Evolutionary conservation across 2,113 vertebrate species (phyloP).

Genomic region (Herpetotheres cachinnans): DNA sequence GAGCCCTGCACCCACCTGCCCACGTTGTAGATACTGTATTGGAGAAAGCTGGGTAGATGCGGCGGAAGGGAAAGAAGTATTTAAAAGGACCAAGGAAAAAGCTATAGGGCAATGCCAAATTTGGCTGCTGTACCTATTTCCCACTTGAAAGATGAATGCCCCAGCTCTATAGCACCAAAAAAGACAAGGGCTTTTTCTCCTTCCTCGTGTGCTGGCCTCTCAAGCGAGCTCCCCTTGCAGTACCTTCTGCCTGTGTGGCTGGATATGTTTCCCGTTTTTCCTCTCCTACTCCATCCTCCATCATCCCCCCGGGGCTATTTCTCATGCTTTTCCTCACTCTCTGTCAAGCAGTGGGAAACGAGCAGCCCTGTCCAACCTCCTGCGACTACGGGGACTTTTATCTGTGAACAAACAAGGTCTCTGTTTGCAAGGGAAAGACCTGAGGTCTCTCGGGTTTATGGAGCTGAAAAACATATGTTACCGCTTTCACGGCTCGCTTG

Average conservation of each 20-base stretch:
- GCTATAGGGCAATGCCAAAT: too few relatives aligned
- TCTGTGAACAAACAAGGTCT: background rate
- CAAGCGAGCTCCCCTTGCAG: background rate
- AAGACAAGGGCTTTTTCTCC: background rate
- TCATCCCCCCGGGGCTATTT: background rate
- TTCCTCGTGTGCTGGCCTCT: background rate
- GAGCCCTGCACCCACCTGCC: background rate
- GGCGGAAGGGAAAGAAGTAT: background rate
- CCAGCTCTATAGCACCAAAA: background rate
- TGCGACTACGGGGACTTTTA: background rate
- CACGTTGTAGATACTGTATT: background rate
- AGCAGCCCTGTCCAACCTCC: background rate
- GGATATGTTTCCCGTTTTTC: background rate
- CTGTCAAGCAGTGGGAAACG: background rate
- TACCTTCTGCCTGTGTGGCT: background rate
- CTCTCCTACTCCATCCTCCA: background rate
- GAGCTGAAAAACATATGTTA: conserved; percentile 8
- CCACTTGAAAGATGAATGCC: background rate
- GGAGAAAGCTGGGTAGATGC: background rate
- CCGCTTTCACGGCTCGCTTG: background rate
- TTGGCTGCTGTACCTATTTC: background rate
- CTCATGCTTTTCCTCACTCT: background rate
- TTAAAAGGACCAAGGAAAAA: background rate
- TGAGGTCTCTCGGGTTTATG: background rate
- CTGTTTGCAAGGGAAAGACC: background rate